phyloP scores from a whole-genome alignment of 2,888 invertebrate species.

The Cerceris ruficornis region DNA sequence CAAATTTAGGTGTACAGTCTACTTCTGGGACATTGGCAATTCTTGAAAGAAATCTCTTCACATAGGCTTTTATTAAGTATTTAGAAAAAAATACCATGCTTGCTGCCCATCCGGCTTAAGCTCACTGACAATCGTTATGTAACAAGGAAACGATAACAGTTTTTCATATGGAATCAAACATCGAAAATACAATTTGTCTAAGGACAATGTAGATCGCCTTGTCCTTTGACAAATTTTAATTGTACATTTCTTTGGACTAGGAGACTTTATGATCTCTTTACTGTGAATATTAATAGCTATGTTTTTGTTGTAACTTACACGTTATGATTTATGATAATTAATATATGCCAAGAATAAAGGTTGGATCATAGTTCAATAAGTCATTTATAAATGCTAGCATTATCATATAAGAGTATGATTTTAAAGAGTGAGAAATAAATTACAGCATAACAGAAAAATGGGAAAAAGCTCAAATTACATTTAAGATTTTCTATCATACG shows the following conservation, averaged over 20 bases:
- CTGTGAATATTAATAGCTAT: slow-evolving; percentile 65
- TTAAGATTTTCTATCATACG: slow-evolving; percentile 51
- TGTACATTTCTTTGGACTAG: slow-evolving; percentile 69
- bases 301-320: slow-evolving; percentile 60
- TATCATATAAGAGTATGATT: slow-evolving; percentile 36
- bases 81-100: slow-evolving; percentile 33
- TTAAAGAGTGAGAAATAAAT: slow-evolving; percentile 27
- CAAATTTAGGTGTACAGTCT: slow-evolving; percentile 29
- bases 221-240: slow-evolving; percentile 70
- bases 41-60: slow-evolving; percentile 30
- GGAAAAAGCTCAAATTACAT: slow-evolving; percentile 45
- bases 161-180: slow-evolving; percentile 74
- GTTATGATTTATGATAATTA: slow-evolving; percentile 67
- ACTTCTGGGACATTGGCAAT: slow-evolving; percentile 44
- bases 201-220: slow-evolving; percentile 67
- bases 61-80: slow-evolving; percentile 12
- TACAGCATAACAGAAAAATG: neutral
- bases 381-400: slow-evolving; percentile 25
- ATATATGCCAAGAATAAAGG: slow-evolving; percentile 58
- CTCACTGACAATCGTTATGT: slow-evolving; percentile 74
- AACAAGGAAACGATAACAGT: slow-evolving; percentile 66
- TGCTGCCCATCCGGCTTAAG: slow-evolving; percentile 68
- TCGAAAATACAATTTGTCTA: slow-evolving; percentile 70
- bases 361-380: slow-evolving; percentile 56
- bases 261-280: slow-evolving; percentile 73